Evolutionary conservation across 2,888 invertebrate species (phyloP).

Genomic region (Drosophila pegasa): DNA sequence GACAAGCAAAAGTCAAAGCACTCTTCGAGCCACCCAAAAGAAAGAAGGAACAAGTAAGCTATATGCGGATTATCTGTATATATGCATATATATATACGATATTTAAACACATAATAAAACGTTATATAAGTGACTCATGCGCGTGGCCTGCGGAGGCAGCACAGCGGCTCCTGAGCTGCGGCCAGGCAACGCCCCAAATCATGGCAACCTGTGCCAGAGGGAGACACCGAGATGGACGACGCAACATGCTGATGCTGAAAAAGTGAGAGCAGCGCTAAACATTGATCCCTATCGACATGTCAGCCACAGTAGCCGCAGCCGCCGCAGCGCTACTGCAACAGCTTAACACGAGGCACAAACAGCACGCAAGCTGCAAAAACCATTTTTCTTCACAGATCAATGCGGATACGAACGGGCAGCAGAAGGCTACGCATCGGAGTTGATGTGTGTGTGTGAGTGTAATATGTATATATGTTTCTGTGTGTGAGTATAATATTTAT

Average conservation of each 20-base stretch:
- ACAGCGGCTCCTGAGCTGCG: conserved; percentile 20
- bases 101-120: conserved; percentile 33
- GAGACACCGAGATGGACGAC: conserved; percentile 11
- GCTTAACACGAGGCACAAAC: conserved; percentile 66
- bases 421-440: neutral
- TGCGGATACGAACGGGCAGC: conserved; percentile 11
- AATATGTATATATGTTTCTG: neutral
- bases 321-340: conserved; percentile 65
- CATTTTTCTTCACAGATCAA: conserved; percentile 32
- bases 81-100: conserved; percentile 7
- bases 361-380: conserved; percentile 44
- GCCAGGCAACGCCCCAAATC: conserved; percentile 68
- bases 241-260: conserved; percentile 68
- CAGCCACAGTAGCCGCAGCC: conserved; percentile 27
- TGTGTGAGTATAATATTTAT: neutral
- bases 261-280: conserved; percentile 72
- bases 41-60: conserved; percentile 29
- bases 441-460: neutral
- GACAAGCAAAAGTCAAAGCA: conserved; percentile 81
- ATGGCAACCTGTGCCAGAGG: conserved; percentile 54
- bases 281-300: conserved; percentile 83
- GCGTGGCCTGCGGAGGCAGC: conserved; percentile 8
- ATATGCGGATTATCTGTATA: conserved; percentile 46
- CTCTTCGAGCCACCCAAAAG: conserved; percentile 70
- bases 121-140: conserved; percentile 49